Evolutionary conservation across 2,113 vertebrate genomes (phyloP).

Genomic region (Pteruthius melanotis): DNA sequence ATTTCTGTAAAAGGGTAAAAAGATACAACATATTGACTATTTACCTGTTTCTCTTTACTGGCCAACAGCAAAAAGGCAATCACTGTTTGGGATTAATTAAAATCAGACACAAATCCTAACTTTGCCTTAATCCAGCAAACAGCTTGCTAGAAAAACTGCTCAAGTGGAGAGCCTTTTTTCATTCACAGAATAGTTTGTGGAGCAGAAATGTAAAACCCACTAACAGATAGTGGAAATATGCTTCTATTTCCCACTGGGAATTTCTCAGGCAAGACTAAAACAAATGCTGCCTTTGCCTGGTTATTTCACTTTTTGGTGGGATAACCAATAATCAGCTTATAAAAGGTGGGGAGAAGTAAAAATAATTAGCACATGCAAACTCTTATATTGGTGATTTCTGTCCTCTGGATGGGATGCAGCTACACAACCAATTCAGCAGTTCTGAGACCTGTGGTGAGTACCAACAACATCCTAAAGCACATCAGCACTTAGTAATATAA

Average conservation of each 20-base stretch:
- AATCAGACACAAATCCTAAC: neutral
- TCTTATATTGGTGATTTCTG: neutral
- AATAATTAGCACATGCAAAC: neutral
- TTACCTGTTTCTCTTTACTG: neutral
- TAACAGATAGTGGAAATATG: neutral
- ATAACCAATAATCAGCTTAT: neutral
- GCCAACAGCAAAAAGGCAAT: neutral
- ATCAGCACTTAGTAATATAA: neutral
- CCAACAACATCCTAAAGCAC: neutral
- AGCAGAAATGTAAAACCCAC: neutral
- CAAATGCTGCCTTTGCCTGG: neutral
- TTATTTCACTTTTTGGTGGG: neutral
- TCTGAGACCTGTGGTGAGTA: neutral
- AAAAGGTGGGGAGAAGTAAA: neutral
- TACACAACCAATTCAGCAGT: neutral
- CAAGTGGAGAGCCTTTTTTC: neutral
- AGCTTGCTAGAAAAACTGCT: neutral
- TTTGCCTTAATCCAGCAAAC: neutral
- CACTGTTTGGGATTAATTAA: neutral
- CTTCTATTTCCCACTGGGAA: neutral
- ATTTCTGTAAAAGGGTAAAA: neutral
- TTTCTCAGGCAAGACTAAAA: neutral
- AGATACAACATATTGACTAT: neutral
- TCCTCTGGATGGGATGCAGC: neutral
- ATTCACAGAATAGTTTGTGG: neutral